Conservation (phyloP, 2,797 vertebrate genomes). For the Typhlichthys eigenmanni region DNA sequence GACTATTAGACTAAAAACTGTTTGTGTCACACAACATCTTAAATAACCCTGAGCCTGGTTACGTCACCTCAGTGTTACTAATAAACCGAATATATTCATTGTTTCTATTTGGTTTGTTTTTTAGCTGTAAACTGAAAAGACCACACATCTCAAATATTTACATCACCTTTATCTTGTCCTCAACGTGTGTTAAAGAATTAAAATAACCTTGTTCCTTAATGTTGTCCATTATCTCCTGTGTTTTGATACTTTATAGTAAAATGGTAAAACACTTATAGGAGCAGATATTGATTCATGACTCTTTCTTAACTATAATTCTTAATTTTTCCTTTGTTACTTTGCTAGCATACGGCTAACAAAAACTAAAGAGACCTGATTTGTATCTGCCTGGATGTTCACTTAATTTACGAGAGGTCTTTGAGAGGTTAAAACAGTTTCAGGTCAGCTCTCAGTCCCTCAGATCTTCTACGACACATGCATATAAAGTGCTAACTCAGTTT, state of each 20-base stretch:
- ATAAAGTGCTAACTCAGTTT: not conserved
- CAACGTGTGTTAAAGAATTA: too few species aligned
- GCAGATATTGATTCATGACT: not conserved
- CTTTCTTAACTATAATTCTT: not conserved
- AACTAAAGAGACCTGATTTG: too few species aligned
- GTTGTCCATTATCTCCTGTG: not conserved
- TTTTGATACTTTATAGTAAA: not conserved
- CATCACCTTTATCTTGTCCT: too few species aligned
- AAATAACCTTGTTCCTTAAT: not conserved
- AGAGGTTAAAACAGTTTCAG: too few species aligned
- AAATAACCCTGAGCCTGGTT: conserved; percentile 9
- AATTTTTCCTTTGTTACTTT: too few species aligned
- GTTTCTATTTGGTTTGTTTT: not conserved
- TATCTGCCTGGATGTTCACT: too few species aligned
- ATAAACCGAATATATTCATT: not conserved
- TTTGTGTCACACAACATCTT: conserved; percentile 22
- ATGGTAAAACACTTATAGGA: not conserved
- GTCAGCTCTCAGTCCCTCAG: too few species aligned
- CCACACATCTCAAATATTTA: not conserved
- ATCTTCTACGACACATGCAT: not conserved
- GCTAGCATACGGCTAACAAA: too few species aligned
- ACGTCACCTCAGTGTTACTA: conserved; percentile 11
- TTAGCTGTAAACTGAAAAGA: not conserved
- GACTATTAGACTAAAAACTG: conserved; percentile 29
- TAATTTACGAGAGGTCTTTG: too few species aligned